Evolutionary conservation across 2,797 vertebrate genomes (phyloP).

Genomic region (Merluccius polli): DNA sequence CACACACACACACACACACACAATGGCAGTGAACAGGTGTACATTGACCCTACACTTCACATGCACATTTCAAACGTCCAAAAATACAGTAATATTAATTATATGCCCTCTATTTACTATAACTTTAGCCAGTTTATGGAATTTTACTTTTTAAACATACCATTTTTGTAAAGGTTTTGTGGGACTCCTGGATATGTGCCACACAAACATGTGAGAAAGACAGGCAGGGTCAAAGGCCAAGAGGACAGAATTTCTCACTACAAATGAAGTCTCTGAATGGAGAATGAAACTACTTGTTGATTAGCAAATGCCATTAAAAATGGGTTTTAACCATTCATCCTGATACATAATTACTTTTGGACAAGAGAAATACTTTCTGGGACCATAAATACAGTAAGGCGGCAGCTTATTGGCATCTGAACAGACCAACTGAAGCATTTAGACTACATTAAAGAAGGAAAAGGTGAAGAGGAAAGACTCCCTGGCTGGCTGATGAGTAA

Average conservation of each 20-base stretch:
- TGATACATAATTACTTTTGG: background rate
- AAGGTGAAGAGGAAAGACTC: constrained; percentile 24
- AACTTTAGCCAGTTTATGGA: too few relatives aligned
- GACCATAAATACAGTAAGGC: constrained; percentile 11
- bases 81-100: background rate
- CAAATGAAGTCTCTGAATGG: background rate
- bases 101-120: background rate
- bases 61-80: background rate
- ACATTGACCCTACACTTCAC: background rate
- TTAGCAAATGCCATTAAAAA: background rate
- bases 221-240: background rate
- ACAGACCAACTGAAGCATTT: constrained; percentile 39
- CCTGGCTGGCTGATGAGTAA: background rate
- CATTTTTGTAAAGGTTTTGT: background rate
- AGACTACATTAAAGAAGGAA: constrained; percentile 40
- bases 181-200: background rate
- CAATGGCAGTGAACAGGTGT: background rate
- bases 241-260: background rate
- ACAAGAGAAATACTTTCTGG: constrained; percentile 18
- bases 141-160: too few relatives aligned
- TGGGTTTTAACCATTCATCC: background rate
- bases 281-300: background rate
- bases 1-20: background rate
- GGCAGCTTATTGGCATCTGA: constrained; percentile 8
- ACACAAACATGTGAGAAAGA: background rate